Base-by-base conservation (phyloP, 2,888 invertebrate species). In the Baronia brevicornis region DNA sequence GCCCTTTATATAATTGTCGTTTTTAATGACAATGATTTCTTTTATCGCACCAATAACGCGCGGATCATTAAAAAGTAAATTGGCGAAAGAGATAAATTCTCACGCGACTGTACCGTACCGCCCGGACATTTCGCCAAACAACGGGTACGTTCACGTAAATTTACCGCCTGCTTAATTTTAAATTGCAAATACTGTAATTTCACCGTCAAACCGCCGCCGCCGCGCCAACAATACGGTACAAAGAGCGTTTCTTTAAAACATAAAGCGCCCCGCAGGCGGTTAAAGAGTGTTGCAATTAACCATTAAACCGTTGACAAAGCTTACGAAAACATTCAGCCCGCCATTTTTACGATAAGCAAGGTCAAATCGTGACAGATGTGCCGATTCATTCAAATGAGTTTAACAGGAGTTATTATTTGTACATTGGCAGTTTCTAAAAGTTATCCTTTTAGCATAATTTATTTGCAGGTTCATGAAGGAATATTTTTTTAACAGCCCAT, bases 81-180 rank as follows among this genome's bases (percentile, higher is more conserved):
- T 36, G 28, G 33, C 62, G 58, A 56, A 51, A 46, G 54, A 38
- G 54, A 60, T 64, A 55, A 59, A 59, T 54, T 44, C 47, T 44
- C 49, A 44, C 33, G 43, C 40, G 40, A 38, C 44, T 33, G 37
- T 12, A 31, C 28, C 28, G 27, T 33, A 38, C 26, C 45, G 39
- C 31, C 23, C 20, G 25, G 21, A 28, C 9, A 50, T 61, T 60
- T 58, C 49, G 43, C 51, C 56, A 58, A 61, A 64, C 61, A 61
- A 64, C 59, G 53, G 57, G 59, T 64, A 60, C 61, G 57, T 63
- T 58, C 44, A 54, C 55, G 46, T 53, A 55, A 65, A 72, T 71
- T 70, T 67, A 70, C 62, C 53, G 52, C 50, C 41, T 58, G 58
- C 63, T 68, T 69, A 64, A 66, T 60, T 62, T 67, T 47, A 58